phyloP scores from a whole-genome alignment of 2,797 vertebrate genomes.

The Falco naumanni region DNA sequence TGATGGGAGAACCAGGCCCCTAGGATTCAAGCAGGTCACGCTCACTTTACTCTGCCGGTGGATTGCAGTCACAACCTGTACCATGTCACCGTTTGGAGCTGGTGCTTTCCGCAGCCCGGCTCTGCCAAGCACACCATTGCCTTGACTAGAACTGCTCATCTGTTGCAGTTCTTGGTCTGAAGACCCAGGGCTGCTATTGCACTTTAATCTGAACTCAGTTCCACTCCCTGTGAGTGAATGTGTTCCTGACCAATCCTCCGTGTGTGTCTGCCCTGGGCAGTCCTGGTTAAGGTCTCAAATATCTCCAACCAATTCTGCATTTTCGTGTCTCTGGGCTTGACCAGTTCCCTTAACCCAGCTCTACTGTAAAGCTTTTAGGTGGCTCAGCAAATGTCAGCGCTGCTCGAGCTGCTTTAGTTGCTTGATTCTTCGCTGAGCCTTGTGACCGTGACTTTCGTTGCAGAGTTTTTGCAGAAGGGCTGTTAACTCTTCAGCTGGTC shows the following conservation, averaged over 20 bases:
- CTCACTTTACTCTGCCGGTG: rapidly evolving
- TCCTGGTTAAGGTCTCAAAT: background rate
- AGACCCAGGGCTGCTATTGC: background rate
- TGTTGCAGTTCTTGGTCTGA: background rate
- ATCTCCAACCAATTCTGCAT: background rate
- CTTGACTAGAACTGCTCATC: background rate
- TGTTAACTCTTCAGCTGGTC: background rate
- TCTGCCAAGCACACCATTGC: background rate
- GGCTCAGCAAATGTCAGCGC: background rate
- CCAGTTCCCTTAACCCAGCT: background rate
- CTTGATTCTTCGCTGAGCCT: background rate
- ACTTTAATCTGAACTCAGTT: background rate
- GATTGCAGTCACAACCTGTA: background rate
- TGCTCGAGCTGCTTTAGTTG: background rate
- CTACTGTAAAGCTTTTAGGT: background rate
- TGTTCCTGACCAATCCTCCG: rapidly evolving
- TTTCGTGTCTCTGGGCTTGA: background rate
- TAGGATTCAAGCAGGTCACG: background rate
- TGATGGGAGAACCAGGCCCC: background rate
- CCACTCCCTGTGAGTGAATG: background rate
- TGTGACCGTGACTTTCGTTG: rapidly evolving
- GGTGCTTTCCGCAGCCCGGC: background rate
- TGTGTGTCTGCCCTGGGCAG: background rate
- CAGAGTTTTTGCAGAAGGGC: background rate
- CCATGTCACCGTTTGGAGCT: rapidly evolving